These are phyloP conservation scores for Drosophila buzzatii DNA, from an alignment of 2,888 invertebrate species.

Conservation along the genomic window DNA sequence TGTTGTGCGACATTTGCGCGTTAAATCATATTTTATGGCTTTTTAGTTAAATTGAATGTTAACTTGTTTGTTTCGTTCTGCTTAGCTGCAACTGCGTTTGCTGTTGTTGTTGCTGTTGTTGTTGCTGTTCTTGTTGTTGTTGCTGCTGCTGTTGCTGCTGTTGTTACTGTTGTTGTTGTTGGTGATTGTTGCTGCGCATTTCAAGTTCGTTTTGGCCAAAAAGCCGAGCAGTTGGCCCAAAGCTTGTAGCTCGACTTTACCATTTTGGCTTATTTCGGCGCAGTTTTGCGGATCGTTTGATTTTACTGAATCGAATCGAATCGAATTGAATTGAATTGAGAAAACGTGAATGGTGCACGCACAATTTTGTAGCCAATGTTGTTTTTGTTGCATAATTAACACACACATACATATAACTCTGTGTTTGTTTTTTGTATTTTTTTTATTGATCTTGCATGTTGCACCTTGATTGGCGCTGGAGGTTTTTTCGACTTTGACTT, in stretches of 20 bases:
- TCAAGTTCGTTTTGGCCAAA: slow-evolving; percentile 59
- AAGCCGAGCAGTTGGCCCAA: slow-evolving; percentile 25
- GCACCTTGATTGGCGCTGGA: slow-evolving; percentile 62
- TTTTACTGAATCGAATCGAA: slow-evolving; percentile 50
- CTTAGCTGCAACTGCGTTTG: slow-evolving; percentile 47
- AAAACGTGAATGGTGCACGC: slow-evolving; percentile 76
- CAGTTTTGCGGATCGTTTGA: slow-evolving; percentile 48
- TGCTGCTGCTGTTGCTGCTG: slow-evolving; percentile 34
- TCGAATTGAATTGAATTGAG: slow-evolving; percentile 35
- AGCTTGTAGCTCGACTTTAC: slow-evolving; percentile 42
- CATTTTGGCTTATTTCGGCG: slow-evolving; percentile 56
- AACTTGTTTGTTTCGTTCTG: slow-evolving; percentile 79
- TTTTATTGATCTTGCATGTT: slow-evolving; percentile 66
- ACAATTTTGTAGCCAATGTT: slow-evolving; percentile 41
- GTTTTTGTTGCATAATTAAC: slow-evolving; percentile 49
- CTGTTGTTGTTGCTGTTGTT: slow-evolving; percentile 26
- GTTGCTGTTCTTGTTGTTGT: slow-evolving; percentile 30
- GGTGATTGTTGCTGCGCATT: slow-evolving; percentile 58
- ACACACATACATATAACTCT: slow-evolving; percentile 18
- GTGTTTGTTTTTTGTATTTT: slow-evolving; percentile 32
- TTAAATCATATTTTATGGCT: slow-evolving; percentile 82
- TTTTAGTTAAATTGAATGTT: slow-evolving; percentile 79
- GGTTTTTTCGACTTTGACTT: slow-evolving; percentile 55
- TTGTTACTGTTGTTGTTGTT: slow-evolving; percentile 43
- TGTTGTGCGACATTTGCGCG: slow-evolving; percentile 72